Evolutionary conservation across 2,888 invertebrate genomes (phyloP).

Genomic region (Corbicula japonica): DNA sequence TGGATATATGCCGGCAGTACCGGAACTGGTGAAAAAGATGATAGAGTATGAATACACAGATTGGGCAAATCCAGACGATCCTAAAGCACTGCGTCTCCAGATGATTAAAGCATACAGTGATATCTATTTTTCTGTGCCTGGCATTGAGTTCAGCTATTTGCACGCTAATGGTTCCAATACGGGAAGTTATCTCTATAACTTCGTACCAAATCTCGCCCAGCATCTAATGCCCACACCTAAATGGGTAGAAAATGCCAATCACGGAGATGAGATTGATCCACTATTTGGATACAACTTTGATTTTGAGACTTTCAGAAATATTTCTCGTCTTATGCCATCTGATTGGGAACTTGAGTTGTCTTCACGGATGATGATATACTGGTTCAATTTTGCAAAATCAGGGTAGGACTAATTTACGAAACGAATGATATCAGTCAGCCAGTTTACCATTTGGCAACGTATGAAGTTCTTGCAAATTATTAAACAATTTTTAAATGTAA

Average conservation of each 20-base stretch:
- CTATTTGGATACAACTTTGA: slow-evolving; percentile 74
- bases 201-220: slow-evolving; percentile 56
- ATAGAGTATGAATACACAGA: slow-evolving; percentile 39
- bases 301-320: neutral
- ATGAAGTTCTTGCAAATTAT: too few relatives aligned
- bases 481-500: too few relatives aligned
- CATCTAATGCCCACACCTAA: slow-evolving; percentile 66
- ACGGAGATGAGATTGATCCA: slow-evolving; percentile 81
- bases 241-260: slow-evolving; percentile 79
- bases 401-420: too few relatives aligned
- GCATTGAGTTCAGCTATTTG: slow-evolving; percentile 90
- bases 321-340: slow-evolving; percentile 88
- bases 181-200: slow-evolving; percentile 69
- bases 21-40: slow-evolving; percentile 6
- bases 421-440: too few relatives aligned
- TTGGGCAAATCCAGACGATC: slow-evolving; percentile 88
- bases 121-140: slow-evolving; percentile 92
- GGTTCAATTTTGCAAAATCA: too few relatives aligned
- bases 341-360: slow-evolving; percentile 94
- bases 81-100: too few relatives aligned
- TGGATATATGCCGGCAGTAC: neutral
- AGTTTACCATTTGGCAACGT: too few relatives aligned
- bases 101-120: slow-evolving; percentile 97
- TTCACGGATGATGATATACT: slow-evolving; percentile 94
- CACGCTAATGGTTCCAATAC: slow-evolving; percentile 89